Evolutionary conservation across 2,888 invertebrate species (phyloP).

Genomic region (Lumbricus terrestris): DNA sequence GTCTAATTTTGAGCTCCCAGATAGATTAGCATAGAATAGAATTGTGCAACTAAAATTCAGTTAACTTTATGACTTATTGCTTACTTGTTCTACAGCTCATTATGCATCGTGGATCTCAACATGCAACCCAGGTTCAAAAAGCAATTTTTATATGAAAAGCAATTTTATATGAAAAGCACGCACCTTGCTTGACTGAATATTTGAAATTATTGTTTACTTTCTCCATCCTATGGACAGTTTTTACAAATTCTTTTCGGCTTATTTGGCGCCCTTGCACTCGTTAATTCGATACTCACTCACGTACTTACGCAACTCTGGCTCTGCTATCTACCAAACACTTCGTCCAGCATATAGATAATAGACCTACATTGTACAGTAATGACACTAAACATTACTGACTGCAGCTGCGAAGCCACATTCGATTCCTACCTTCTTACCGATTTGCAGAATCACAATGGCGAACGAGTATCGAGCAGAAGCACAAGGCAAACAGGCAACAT

Average conservation of each 20-base stretch:
- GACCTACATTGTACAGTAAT: background rate
- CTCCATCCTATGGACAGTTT: background rate
- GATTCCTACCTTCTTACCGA: background rate
- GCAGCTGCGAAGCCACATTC: background rate
- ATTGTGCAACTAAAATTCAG: background rate
- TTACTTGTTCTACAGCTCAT: background rate
- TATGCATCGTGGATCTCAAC: background rate
- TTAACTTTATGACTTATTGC: background rate
- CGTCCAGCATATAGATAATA: too few species aligned
- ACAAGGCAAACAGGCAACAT: background rate
- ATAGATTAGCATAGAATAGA: background rate
- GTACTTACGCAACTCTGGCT: background rate
- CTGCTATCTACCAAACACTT: background rate
- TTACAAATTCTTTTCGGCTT: background rate
- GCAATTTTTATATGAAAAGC: too few species aligned
- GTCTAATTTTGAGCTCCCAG: background rate
- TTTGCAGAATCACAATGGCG: conserved; percentile 3
- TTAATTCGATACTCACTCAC: background rate
- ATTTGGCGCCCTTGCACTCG: background rate
- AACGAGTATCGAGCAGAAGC: background rate
- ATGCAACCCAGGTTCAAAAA: background rate
- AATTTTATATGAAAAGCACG: background rate
- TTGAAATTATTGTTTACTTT: background rate
- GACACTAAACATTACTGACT: background rate
- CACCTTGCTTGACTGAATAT: background rate